Evolutionary conservation across 2,113 vertebrate genomes (phyloP).

Genomic region (Panthera leo): DNA sequence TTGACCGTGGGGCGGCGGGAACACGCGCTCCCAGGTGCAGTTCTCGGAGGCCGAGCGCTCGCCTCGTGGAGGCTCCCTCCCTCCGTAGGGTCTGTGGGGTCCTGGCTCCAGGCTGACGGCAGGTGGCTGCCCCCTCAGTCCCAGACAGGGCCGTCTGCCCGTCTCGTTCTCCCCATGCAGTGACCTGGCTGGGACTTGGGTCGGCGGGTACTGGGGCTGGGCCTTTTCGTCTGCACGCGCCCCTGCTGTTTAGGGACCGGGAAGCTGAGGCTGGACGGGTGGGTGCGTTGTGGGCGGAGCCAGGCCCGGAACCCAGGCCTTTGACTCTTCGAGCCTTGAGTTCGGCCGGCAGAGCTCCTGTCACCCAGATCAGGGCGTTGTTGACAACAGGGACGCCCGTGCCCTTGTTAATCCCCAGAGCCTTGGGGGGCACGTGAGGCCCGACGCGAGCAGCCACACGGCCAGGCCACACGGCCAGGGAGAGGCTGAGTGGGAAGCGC

Average conservation of each 20-base stretch:
- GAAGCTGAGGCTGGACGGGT: not conserved
- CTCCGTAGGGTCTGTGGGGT: not conserved
- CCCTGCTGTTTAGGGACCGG: not conserved
- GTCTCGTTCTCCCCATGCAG: accelerated
- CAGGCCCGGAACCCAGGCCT: not conserved
- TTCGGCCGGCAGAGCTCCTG: not conserved
- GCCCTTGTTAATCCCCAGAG: not conserved
- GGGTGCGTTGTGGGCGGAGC: no score
- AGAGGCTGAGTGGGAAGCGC: not conserved
- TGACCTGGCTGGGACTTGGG: no score
- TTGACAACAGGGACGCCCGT: accelerated
- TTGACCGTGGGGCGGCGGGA: not conserved
- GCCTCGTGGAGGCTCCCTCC: not conserved
- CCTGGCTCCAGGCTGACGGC: not conserved
- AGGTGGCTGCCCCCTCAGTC: not conserved
- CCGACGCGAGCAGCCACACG: not conserved
- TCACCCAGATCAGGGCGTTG: accelerated
- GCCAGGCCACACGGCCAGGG: not conserved
- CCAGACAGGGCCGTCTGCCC: not conserved
- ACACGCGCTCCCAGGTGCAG: not conserved
- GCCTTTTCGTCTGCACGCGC: not conserved
- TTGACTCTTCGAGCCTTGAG: no score
- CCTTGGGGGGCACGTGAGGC: not conserved
- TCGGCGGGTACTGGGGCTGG: accelerated
- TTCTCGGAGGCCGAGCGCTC: no score